Evolutionary conservation across 2,888 invertebrate genomes (phyloP).

Genomic region (Cantharis rustica): DNA sequence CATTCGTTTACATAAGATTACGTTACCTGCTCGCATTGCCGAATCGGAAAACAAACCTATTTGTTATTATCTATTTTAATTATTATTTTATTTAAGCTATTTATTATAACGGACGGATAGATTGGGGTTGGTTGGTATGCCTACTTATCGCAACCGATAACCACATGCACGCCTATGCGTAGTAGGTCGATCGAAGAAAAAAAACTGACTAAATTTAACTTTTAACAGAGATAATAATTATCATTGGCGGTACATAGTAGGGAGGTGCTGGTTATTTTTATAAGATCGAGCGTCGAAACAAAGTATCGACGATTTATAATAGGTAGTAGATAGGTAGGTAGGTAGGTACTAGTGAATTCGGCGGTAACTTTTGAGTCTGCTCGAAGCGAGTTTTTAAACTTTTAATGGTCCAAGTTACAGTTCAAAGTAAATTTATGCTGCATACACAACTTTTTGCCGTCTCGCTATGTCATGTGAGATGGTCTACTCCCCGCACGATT

Average conservation of each 20-base stretch:
- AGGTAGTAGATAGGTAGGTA: conserved; percentile 18
- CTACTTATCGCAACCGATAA: background rate
- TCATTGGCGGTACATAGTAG: background rate
- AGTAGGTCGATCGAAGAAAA: background rate
- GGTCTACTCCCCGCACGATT: conserved; percentile 36
- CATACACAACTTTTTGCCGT: conserved; percentile 51
- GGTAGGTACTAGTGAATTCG: conserved; percentile 29
- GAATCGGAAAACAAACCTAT: conserved; percentile 7
- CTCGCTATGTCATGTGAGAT: conserved; percentile 52
- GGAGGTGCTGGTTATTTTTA: conserved; percentile 30
- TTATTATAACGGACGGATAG: too few species aligned
- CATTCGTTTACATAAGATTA: conserved; percentile 13
- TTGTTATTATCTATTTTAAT: background rate
- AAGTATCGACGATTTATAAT: conserved; percentile 44
- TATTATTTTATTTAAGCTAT: background rate
- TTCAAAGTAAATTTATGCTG: conserved; percentile 48
- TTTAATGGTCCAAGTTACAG: conserved; percentile 53
- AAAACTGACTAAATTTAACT: background rate
- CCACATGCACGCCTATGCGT: background rate
- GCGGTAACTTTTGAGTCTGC: conserved; percentile 47
- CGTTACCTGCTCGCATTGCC: conserved; percentile 37
- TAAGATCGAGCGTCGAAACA: conserved; percentile 40
- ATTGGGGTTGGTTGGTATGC: too few species aligned
- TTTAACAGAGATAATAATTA: background rate
- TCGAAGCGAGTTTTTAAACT: conserved; percentile 54